Conservation (phyloP, 2,888 invertebrate species). For the Eretmocerus hayati region DNA sequence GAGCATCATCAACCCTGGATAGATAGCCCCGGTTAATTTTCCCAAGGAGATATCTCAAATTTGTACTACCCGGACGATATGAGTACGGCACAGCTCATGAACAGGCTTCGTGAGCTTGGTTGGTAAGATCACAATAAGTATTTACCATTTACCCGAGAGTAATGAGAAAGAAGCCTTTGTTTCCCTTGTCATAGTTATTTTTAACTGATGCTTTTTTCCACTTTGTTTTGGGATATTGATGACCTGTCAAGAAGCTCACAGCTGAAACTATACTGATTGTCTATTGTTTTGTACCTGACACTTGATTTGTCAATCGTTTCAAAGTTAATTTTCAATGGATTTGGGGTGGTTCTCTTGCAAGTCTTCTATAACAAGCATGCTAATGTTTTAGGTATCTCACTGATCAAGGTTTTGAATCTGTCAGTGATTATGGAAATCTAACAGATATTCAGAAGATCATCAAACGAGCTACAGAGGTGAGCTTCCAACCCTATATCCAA, state of each 20-base stretch:
- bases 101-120: constrained; percentile 60
- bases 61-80: constrained; percentile 7
- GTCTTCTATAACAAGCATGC: background rate
- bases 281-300: background rate
- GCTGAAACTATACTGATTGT: too few relatives aligned
- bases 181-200: too few relatives aligned
- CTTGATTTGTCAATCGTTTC: background rate
- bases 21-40: constrained; percentile 11
- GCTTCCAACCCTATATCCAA: too few relatives aligned
- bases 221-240: too few relatives aligned
- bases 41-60: background rate
- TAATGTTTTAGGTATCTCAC: constrained; percentile 61
- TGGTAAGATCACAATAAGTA: constrained; percentile 55
- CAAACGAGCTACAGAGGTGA: constrained; percentile 65
- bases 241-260: too few relatives aligned
- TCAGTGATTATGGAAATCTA: constrained; percentile 59
- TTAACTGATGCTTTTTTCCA: too few relatives aligned
- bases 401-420: constrained; percentile 61
- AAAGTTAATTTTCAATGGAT: too few relatives aligned
- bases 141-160: too few relatives aligned
- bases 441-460: constrained; percentile 59
- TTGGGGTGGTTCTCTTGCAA: background rate
- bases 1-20: background rate
- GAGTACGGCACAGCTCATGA: constrained; percentile 40
- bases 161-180: too few relatives aligned